Evolutionary conservation across 2,888 invertebrate genomes (phyloP), one percentile per base, ranked within the genome.

Genomic region (Lapara coniferarum): DNA sequence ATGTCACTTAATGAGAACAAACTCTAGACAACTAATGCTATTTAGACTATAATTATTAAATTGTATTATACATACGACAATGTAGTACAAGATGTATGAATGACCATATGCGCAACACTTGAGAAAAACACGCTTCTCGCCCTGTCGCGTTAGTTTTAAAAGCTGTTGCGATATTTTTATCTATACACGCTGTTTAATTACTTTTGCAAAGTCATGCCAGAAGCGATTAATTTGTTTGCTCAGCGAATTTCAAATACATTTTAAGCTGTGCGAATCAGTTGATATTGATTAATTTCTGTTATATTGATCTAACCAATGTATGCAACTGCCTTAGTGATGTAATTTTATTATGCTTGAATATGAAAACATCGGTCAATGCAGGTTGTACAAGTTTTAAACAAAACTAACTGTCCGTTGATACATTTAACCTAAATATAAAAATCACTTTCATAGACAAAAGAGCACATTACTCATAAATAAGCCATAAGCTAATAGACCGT

Each of bases 81-180:
- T 55, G 19, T 12, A 19, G 14, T 5, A 57, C 25, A 37, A 25
- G 16, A 16, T 49, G 63, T 63, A 49, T 19, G 19, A 49, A 49
- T 44, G 44, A 44, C 63, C 63, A 63, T 63, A 46, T 63, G 63
- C 19, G 49, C 46, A 25, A 63, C 63, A 63, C 46, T 49, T 63
- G 63, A 19, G 63, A 63, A 63, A 19, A 63, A 63, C 19, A 63
- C 13, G 19, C 46, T n/a, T 6, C 13, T 12, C 19, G 16, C 49
- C 13, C 46, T 49, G 63, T 63, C 46, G 63, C 63, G 16, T 63
- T 63, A 63, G 16, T 19, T 49, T 63, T 67, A 53, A 67, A n/a
- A 55, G 67, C 67, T 55, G 16, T 44, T 55, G 67, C 67, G 67
- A 55, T 67, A 16, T 67, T 16, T 63, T 7, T 46, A 46, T 63